Base-by-base conservation (phyloP, 2,888 invertebrate genomes). In the Creontiades dilutus region DNA sequence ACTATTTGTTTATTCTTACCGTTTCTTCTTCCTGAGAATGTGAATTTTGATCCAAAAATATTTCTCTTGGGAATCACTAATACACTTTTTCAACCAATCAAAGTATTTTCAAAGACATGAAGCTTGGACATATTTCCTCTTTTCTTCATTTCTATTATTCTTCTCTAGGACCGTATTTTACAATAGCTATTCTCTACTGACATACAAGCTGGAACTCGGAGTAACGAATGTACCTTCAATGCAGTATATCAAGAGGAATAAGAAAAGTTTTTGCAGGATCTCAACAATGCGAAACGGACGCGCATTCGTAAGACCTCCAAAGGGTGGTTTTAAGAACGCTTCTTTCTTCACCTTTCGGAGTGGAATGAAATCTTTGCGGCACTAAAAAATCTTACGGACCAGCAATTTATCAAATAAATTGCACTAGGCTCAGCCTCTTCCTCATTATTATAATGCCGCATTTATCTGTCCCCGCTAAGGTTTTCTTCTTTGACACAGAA, bases 361-460 rank as follows among this genome's bases (percentile, higher is more conserved):
- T 68, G 68, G 27, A 68, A 68, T 68, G 68, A 23, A 68, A 68
- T 68, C 68, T 23, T 19, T 4, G 7, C 23, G 23, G 68, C 68
- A 68, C 68, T 7, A 68, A 9, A 23, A 68, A 68, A 19, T 68
- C 23, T 68, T 23, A 5, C 23, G 23, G 19, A 12, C 27, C 68
- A 9, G 68, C 19, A 23, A 68, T 68, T 68, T 68, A 68, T 68
- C 68, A 68, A 68, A 68, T 68, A 68, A 68, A 68, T 68, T 68
- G 68, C 68, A 68, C 68, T 68, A 23, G 68, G 68, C 23, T 68
- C 23, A 68, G 68, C 27, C 13, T 23, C 68, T 23, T 68, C 68
- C 27, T 68, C 23, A 68, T 68, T 68, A 68, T 68, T 23, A 68
- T 68, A 68, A 68, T 68, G 68, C 68, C 68, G 68, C 68, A 68